Evolutionary conservation across 2,113 vertebrate genomes (phyloP), one percentile per base, ranked within the genome.

Genomic region (Rhinoderma darwinii): DNA sequence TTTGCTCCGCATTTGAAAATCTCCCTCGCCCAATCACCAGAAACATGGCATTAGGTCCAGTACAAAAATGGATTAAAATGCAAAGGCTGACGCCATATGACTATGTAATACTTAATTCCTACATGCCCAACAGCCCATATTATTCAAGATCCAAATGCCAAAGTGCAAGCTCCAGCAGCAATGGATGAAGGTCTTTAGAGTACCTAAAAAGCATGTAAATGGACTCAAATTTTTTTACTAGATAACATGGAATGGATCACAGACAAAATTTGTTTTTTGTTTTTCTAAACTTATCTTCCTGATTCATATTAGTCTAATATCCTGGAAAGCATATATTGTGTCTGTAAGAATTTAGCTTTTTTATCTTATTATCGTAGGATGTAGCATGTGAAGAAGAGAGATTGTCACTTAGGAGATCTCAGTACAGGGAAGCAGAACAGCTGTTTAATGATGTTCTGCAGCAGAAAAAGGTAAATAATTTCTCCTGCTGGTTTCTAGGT

Each of bases 391-490:
- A 88, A 78, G 87, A 89, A 47, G 84, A 90, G 22, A 80, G 80
- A 20, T 56, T 88, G 56, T 63, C 59, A 44, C 77, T 90, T 83
- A 92, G 89, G 89, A 93, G 87, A 84, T 63, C 87, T 68, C 91
- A 92, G 88, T 50, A 93, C 59, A 84, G 86, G 30, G 90, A 92
- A 6, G 90, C 88, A 2, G 90, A 94, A 11, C 35, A 79, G 25
- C 89, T 90, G 4, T 90, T 93, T 44, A 81, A 84, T 89, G 88
- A 91, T 22, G 68, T 92, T 44, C 72, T 87, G 11, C 89, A 91
- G 35, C 90, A 89, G 83, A 91, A 88, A 84, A 91, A 91, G 92
- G 94, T 95, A 72, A 25, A 35, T 2, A 3, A 20, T 70, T 6
- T 39, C 20, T 15, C 12, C 61, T 63, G n/a, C n/a, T 30, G 8